phyloP scores from a whole-genome alignment of 2,797 vertebrate genomes.

The Acomys russatus region DNA sequence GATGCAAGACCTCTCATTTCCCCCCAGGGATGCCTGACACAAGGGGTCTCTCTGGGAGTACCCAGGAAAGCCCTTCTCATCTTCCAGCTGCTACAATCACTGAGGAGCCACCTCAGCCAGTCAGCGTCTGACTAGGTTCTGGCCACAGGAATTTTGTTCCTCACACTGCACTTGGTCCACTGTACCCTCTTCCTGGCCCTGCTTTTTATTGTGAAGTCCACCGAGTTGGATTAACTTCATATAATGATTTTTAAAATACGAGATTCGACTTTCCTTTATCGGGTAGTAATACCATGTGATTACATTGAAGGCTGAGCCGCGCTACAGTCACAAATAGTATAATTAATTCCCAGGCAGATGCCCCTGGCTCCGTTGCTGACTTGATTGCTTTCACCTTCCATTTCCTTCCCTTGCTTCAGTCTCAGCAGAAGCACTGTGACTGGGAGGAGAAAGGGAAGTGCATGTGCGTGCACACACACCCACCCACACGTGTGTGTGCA shows the following conservation, averaged over 20 bases:
- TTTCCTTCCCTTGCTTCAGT: not conserved
- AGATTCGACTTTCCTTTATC: conserved; percentile 78
- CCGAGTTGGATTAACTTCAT: conserved; percentile 2
- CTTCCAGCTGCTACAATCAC: not conserved
- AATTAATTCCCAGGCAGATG: conserved; percentile 84
- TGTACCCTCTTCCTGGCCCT: not conserved
- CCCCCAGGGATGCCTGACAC: not conserved
- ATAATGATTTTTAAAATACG: conserved; percentile 57
- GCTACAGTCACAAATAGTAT: conserved; percentile 81
- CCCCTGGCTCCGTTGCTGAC: conserved; percentile 74
- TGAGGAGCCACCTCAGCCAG: not conserved
- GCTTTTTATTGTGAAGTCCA: conserved; percentile 22
- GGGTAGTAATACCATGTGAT: conserved; percentile 59
- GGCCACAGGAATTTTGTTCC: not conserved
- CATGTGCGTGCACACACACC: too few species aligned
- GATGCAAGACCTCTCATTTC: not conserved
- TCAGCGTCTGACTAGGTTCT: not conserved
- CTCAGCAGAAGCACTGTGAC: too few species aligned
- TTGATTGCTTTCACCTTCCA: not conserved
- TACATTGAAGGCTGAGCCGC: conserved; percentile 74
- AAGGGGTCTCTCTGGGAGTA: not conserved
- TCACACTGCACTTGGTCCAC: not conserved
- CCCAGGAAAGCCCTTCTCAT: not conserved
- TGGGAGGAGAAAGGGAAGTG: too few species aligned
- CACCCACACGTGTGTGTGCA: too few species aligned